Base-by-base conservation (phyloP, 2,888 invertebrate genomes). In the Synergus gifuensis region DNA sequence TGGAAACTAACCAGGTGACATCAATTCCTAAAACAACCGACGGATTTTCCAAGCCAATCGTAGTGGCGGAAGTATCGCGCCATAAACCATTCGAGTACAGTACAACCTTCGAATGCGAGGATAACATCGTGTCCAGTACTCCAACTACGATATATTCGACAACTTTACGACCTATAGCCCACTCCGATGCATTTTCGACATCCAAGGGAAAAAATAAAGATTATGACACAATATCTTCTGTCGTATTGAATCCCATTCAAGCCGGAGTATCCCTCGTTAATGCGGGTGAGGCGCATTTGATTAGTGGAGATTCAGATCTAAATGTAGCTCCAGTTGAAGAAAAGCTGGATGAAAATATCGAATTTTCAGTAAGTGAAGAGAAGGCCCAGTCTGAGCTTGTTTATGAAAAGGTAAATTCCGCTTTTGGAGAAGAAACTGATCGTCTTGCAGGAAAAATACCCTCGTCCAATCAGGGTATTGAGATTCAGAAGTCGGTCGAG, bases 401-500 rank as follows among this genome's bases (percentile, higher is more conserved):
- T 77, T 84, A 85, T 79, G 82, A 84, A 63, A 82, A 78, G 9
- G 76, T 82, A 40, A 83, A 84, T 83, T 83, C 83, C 8, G 82
- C 78, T 8, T 83, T 83, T 62, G 84, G 83, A 36, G 64, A 40
- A 0, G 60, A 76, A n/a, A 16, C 40, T 36, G 46, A 77, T 11
- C n/a, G 12, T 83, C 79, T 8, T 76, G 69, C 54, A 0, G 76
- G 85, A 8, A 78, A 82, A 7, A 46, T 12, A 22, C 62, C 62
- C 62, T 62, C 28, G 28, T 12, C 62, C 62, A 83, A 85, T 82
- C 82, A 83, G 64, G 77, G 79, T 11, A 85, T 92, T 73, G 91
- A 91, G 83, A 89, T 92, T 78, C 91, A 92, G 80, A 92, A 91
- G 82, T 91, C 91, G 9, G 82, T 92, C 28, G 92, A 92, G 78